These are phyloP conservation scores for Tuberolachnus salignus DNA, from an alignment of 2,888 invertebrate species.

Conservation along the genomic window DNA sequence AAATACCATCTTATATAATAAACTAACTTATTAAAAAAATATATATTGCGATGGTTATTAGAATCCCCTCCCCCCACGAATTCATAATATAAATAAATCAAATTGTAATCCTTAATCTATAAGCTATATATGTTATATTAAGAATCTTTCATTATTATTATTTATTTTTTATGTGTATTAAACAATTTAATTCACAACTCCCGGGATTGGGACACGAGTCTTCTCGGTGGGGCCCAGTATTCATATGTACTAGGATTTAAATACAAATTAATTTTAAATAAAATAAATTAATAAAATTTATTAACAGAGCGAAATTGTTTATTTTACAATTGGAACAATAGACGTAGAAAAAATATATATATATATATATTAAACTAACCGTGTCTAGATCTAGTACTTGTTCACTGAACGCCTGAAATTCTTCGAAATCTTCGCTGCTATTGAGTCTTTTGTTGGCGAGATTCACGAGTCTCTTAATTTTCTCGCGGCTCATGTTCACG, in stretches of 20 bases:
- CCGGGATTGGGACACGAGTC: background rate
- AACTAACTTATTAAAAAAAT: background rate
- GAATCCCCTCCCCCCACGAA: background rate
- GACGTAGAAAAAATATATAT: background rate
- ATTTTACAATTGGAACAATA: background rate
- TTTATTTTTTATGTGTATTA: background rate
- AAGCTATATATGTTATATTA: background rate
- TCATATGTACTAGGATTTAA: background rate
- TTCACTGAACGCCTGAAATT: constrained; percentile 58
- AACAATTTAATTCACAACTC: background rate
- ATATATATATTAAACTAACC: constrained; percentile 57
- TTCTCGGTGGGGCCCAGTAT: background rate
- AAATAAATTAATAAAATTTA: background rate
- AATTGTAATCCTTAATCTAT: background rate
- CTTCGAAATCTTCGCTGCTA: constrained; percentile 58
- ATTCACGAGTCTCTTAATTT: constrained; percentile 43
- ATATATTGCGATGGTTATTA: background rate
- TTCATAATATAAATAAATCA: background rate
- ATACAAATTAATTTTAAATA: too few relatives aligned
- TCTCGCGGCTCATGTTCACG: constrained; percentile 16
- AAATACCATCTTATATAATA: background rate
- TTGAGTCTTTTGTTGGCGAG: constrained; percentile 55
- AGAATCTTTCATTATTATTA: background rate
- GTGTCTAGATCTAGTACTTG: constrained; percentile 58
- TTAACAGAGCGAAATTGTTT: too few relatives aligned